Conservation (phyloP, 2,888 invertebrate species). For the Cepaea hortensis region DNA sequence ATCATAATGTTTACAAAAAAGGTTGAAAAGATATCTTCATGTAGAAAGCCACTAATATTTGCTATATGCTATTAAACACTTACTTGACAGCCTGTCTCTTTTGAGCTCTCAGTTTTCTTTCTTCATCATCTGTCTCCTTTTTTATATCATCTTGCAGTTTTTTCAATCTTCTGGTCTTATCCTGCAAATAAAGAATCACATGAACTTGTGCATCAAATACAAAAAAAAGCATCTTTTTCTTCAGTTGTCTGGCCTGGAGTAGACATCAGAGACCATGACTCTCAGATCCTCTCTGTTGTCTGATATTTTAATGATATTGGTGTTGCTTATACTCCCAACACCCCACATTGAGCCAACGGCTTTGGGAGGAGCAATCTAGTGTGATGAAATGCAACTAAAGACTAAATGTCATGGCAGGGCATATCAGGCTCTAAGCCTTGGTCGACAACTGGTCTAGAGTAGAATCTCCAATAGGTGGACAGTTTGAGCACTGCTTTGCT, state of each 20-base stretch:
- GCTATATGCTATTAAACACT: constrained; percentile 39
- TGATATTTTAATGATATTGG: too few relatives aligned
- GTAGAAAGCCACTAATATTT: neutral
- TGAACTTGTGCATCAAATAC: neutral
- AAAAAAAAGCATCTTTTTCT: neutral
- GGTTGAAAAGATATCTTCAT: neutral
- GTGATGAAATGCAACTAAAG: too few relatives aligned
- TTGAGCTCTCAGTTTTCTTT: constrained; percentile 64
- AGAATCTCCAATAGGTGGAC: too few relatives aligned
- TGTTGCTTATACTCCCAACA: too few relatives aligned
- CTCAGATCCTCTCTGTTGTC: too few relatives aligned
- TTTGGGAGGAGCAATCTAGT: too few relatives aligned
- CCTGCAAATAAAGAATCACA: constrained; percentile 54
- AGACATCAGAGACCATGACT: neutral
- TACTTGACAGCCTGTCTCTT: constrained; percentile 67
- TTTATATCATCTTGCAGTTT: constrained; percentile 67
- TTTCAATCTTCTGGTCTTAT: constrained; percentile 65
- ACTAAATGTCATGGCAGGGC: too few relatives aligned
- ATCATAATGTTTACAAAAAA: too few relatives aligned
- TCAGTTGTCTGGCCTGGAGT: neutral
- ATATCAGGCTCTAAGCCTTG: too few relatives aligned
- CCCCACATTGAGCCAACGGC: too few relatives aligned
- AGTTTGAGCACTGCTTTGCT: too few relatives aligned
- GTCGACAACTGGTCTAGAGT: too few relatives aligned
- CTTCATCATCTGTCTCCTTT: constrained; percentile 68